phyloP scores from a whole-genome alignment of 2,113 vertebrate species.

The Rhynchomys soricoides region DNA sequence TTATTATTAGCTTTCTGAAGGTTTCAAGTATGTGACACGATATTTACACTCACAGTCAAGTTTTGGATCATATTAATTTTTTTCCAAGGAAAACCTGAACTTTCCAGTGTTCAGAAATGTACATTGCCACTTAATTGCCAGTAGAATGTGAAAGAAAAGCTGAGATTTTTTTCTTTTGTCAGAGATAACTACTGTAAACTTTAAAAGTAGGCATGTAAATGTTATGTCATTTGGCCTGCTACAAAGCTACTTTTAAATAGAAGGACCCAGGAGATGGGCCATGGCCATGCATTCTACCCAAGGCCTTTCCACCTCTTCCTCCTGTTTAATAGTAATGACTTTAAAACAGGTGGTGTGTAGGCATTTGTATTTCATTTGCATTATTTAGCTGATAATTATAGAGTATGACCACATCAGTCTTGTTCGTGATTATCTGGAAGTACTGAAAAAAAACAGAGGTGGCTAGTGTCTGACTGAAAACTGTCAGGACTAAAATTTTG shows the following conservation, averaged over 20 bases:
- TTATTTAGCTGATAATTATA: constrained; percentile 76
- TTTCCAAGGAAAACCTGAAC: neutral
- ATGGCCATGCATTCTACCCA: neutral
- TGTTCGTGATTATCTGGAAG: constrained; percentile 84
- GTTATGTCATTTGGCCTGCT: neutral
- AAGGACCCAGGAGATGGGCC: neutral
- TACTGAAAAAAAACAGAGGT: constrained; percentile 77
- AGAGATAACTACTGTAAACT: neutral
- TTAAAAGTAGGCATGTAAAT: neutral
- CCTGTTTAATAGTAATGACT: constrained; percentile 33
- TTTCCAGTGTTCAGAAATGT: neutral
- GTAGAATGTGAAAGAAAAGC: neutral
- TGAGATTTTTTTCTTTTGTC: neutral
- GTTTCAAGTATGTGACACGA: neutral
- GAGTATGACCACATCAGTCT: constrained; percentile 80
- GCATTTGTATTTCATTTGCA: constrained; percentile 38
- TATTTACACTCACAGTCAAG: neutral
- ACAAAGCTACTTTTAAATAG: neutral
- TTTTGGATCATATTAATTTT: constrained; percentile 1
- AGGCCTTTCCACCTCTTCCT: neutral
- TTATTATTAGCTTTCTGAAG: constrained; percentile 40
- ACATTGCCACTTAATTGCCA: neutral
- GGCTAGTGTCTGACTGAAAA: constrained; percentile 72
- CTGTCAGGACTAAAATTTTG: neutral
- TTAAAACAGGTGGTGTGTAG: constrained; percentile 55